A percentile compares a stretch with the other conserved stretches of the same genome.
Conservation (phyloP, 1,140 invertebrate species). For the Calycopis cecrops region DNA sequence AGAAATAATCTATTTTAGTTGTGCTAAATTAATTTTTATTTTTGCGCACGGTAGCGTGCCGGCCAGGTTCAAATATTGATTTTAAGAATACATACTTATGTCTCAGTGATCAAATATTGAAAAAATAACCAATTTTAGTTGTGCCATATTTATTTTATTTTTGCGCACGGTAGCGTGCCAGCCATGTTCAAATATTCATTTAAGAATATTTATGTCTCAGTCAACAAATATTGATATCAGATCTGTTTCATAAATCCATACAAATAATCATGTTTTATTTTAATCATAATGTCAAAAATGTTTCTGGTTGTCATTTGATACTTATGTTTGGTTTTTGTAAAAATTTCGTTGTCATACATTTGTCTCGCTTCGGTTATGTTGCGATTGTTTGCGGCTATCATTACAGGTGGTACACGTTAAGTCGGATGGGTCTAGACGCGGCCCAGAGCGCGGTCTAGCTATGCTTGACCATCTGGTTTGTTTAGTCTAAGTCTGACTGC, state of each 20-base stretch:
- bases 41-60: constrained; percentile 1
- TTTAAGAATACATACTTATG: no score
- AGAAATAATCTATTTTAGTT: constrained; percentile 1
- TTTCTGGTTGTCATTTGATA: no score
- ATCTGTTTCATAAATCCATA: no score
- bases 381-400: constrained; percentile 62
- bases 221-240: no score
- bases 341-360: constrained; percentile 26
- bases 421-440: constrained; percentile 45
- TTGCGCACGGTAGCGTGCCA: neutral
- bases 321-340: no score
- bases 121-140: constrained; percentile 1
- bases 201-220: no score
- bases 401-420: constrained; percentile 63
- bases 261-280: no score
- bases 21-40: neutral
- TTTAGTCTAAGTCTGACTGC: constrained; percentile 49
- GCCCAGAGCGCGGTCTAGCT: constrained; percentile 49
- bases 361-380: constrained; percentile 38
- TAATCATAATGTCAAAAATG: no score
- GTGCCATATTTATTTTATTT: neutral
- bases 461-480: constrained; percentile 68
- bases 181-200: neutral
- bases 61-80: neutral
- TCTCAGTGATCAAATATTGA: neutral